Conservation (phyloP, 1,140 invertebrate genomes). For the Drosophila equinoxialis region DNA sequence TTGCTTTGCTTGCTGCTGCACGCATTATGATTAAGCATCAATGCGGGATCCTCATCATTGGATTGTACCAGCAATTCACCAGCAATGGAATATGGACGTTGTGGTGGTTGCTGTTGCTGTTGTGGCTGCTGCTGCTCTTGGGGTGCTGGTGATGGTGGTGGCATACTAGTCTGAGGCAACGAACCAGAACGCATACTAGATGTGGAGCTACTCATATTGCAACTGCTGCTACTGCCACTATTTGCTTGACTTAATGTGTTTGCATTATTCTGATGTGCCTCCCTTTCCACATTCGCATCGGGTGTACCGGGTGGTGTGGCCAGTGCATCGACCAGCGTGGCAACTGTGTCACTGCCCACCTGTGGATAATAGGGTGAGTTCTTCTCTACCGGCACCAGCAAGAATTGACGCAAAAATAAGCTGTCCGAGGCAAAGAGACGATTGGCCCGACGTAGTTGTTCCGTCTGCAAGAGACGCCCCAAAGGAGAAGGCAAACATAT, state of each 20-base stretch:
- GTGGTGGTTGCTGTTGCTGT: slow-evolving; percentile 34
- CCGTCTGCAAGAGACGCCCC: slow-evolving; percentile 86
- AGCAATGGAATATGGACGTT: slow-evolving; percentile 84
- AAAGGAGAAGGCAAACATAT: not conserved
- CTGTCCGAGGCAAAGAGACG: slow-evolving; percentile 94
- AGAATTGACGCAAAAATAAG: slow-evolving; percentile 91
- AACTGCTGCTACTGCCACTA: slow-evolving; percentile 61
- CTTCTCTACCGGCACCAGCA: slow-evolving; percentile 90
- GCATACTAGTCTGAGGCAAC: slow-evolving; percentile 26
- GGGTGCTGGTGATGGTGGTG: slow-evolving; percentile 11
- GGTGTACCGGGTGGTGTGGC: slow-evolving; percentile 62
- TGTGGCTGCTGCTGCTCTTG: slow-evolving; percentile 26
- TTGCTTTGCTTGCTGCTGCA: slow-evolving; percentile 77
- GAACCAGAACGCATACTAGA: slow-evolving; percentile 47
- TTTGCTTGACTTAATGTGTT: slow-evolving; percentile 58
- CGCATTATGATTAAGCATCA: slow-evolving; percentile 56
- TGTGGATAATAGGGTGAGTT: slow-evolving; percentile 85
- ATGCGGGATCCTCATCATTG: slow-evolving; percentile 63
- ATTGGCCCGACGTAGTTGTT: slow-evolving; percentile 94
- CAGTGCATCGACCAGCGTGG: slow-evolving; percentile 54
- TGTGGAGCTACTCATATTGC: slow-evolving; percentile 51
- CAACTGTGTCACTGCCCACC: slow-evolving; percentile 52
- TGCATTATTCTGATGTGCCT: slow-evolving; percentile 60
- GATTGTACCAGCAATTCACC: slow-evolving; percentile 75
- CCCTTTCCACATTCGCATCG: slow-evolving; percentile 64